phyloP scores from a whole-genome alignment of 2,888 invertebrate genomes.

The Phortica magna region DNA sequence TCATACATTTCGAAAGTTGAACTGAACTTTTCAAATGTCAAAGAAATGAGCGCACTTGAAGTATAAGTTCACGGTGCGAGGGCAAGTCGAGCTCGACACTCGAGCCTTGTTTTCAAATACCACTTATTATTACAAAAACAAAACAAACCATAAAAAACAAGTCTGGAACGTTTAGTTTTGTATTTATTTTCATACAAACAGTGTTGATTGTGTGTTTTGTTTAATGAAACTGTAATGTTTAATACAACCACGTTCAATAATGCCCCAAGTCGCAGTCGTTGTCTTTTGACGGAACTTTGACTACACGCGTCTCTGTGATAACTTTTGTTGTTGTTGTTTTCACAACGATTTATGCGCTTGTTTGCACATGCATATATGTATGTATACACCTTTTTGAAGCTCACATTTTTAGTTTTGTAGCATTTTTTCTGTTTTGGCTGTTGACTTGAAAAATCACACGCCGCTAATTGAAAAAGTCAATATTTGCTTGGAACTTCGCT shows the following conservation, averaged over 20 bases:
- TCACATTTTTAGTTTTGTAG: background rate
- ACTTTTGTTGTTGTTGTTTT: background rate
- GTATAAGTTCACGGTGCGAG: constrained; percentile 51
- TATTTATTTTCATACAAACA: too few relatives aligned
- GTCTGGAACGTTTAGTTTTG: too few relatives aligned
- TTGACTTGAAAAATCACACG: constrained; percentile 45
- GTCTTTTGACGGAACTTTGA: background rate
- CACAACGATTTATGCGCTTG: background rate
- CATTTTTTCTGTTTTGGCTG: background rate
- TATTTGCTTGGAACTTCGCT: constrained; percentile 50
- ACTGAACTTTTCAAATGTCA: constrained; percentile 64
- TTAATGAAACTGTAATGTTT: background rate
- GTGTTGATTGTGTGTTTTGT: background rate
- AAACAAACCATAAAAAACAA: background rate
- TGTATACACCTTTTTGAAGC: background rate
- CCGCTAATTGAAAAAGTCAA: constrained; percentile 68
- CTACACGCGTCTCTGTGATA: background rate
- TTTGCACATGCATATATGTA: background rate
- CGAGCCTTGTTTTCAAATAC: constrained; percentile 32
- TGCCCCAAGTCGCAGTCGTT: background rate
- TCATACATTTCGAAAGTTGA: constrained; percentile 61
- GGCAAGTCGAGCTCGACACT: constrained; percentile 48
- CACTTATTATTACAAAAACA: background rate
- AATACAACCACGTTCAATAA: background rate
- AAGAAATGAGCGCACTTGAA: constrained; percentile 67